phyloP scores from a whole-genome alignment of 2,797 vertebrate genomes.

The Phylloscopus collybita region DNA sequence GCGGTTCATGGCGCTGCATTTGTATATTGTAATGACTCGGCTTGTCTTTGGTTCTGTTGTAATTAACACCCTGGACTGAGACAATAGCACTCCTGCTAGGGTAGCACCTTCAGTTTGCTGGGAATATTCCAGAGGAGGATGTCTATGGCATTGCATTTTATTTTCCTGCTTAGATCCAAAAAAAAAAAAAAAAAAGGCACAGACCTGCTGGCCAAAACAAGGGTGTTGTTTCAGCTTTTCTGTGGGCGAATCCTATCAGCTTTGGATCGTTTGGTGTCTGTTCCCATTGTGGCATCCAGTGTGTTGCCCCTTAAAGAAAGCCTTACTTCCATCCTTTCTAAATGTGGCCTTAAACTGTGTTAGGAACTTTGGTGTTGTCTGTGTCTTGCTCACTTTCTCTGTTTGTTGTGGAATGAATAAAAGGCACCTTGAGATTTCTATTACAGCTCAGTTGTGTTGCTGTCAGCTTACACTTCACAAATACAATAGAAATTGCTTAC shows the following conservation, averaged over 20 bases:
- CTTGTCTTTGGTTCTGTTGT: constrained; percentile 73
- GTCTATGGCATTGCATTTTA: neutral
- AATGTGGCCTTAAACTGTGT: constrained; percentile 81
- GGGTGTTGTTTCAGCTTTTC: constrained; percentile 30
- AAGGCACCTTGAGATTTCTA: constrained; percentile 60
- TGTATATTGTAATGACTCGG: constrained; percentile 65
- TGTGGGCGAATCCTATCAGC: neutral
- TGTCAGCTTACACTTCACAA: constrained; percentile 50
- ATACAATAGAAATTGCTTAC: constrained; percentile 50
- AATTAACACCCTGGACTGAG: constrained; percentile 46
- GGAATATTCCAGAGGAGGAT: constrained; percentile 42
- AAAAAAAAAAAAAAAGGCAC: neutral
- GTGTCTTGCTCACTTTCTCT: constrained; percentile 52
- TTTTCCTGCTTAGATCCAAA: neutral
- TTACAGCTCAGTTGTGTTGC: constrained; percentile 29
- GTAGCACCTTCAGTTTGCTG: constrained; percentile 54
- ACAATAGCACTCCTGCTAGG: neutral
- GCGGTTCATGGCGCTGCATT: constrained; percentile 70
- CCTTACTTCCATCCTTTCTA: constrained; percentile 78
- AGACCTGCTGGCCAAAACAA: neutral
- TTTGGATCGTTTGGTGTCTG: neutral
- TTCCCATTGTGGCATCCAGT: constrained; percentile 53
- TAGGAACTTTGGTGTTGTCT: constrained; percentile 58
- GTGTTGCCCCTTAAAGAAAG: constrained; percentile 67
- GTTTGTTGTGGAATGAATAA: constrained; percentile 55